These are phyloP conservation scores for Sebastes schlegelii DNA, from an alignment of 2,113 vertebrate species.

Conservation along the genomic window DNA sequence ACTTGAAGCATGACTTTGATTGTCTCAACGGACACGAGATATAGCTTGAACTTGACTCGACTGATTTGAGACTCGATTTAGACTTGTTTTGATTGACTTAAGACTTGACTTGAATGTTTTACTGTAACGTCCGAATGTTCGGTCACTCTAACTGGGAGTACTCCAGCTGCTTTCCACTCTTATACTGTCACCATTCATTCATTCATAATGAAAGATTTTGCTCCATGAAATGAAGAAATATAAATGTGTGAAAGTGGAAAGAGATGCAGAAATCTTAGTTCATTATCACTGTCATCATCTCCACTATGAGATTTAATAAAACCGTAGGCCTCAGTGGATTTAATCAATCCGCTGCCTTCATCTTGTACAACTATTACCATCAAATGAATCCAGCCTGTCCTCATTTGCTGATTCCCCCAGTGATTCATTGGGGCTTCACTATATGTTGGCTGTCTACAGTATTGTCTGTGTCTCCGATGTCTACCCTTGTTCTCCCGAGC, in stretches of 20 bases:
- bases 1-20: no score
- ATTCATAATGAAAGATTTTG: background rate
- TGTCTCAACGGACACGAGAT: no score
- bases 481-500: conserved; percentile 50
- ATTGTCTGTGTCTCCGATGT: conserved; percentile 38
- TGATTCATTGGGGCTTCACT: conserved; percentile 44
- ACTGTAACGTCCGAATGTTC: no score
- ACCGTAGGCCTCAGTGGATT: conserved; percentile 25
- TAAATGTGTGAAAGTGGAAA: background rate
- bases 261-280: background rate
- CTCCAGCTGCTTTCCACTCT: background rate
- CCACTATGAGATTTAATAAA: conserved; percentile 26
- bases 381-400: conserved; percentile 44
- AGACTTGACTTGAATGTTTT: no score
- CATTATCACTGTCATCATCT: conserved; percentile 37
- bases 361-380: conserved; percentile 46
- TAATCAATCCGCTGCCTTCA: conserved; percentile 34
- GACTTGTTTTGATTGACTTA: no score
- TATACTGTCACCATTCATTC: background rate
- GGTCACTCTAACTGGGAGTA: no score
- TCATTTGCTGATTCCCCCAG: conserved; percentile 49
- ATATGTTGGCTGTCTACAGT: conserved; percentile 43
- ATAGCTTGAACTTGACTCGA: no score
- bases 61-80: no score
- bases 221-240: background rate